A percentile compares a stretch with the other conserved stretches of the same genome.
Conservation (phyloP, 2,113 vertebrate species). For the Cariama cristata region DNA sequence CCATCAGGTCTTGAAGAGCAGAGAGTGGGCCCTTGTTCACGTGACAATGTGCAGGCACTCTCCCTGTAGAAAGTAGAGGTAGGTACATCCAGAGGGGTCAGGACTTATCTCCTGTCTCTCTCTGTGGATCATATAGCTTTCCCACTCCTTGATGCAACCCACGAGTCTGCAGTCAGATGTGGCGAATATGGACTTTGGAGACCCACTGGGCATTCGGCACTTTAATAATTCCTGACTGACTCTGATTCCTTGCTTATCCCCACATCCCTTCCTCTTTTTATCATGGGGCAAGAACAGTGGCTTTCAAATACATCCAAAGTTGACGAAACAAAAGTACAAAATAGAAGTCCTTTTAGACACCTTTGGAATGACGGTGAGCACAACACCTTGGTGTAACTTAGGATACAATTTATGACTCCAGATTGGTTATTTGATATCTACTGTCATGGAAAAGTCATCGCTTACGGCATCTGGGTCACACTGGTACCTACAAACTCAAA, state of each 20-base stretch:
- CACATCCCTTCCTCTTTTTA: neutral
- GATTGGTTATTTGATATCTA: neutral
- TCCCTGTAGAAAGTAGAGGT: neutral
- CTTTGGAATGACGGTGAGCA: neutral
- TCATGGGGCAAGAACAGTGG: neutral
- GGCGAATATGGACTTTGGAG: neutral
- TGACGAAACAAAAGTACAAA: neutral
- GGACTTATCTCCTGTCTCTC: neutral
- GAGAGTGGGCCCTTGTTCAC: neutral
- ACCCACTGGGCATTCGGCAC: neutral
- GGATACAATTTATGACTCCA: neutral
- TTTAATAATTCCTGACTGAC: neutral
- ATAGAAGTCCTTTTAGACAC: neutral
- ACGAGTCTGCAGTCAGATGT: neutral
- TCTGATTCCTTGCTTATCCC: neutral
- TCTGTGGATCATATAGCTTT: neutral
- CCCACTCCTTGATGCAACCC: neutral
- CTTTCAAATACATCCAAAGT: neutral
- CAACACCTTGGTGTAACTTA: neutral
- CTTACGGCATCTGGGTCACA: neutral
- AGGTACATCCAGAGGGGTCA: neutral
- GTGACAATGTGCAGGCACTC: rapidly evolving
- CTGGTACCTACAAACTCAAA: neutral
- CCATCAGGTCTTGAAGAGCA: neutral
- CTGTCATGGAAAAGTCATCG: neutral